These are phyloP conservation scores for Fulica atra DNA, from an alignment of 2,113 vertebrate species.

Conservation along the genomic window DNA sequence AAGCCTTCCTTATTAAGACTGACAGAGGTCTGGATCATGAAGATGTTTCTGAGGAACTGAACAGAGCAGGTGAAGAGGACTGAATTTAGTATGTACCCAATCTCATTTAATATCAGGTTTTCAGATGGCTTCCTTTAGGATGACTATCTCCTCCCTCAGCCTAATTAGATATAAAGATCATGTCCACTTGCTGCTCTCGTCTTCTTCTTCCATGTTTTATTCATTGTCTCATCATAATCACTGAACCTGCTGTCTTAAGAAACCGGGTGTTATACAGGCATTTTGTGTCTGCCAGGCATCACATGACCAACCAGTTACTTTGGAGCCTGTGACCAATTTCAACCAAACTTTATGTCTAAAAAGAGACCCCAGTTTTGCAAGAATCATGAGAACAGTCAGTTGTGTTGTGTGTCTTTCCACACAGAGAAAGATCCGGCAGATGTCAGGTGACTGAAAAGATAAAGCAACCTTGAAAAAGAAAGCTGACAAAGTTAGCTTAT, in stretches of 20 bases:
- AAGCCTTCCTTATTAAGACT: not conserved
- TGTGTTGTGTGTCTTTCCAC: not conserved
- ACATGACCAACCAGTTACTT: not conserved
- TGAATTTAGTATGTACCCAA: not conserved
- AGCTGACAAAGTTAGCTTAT: not conserved
- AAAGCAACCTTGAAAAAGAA: not conserved
- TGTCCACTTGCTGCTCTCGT: not conserved
- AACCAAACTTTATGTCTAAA: not conserved
- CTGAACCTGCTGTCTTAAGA: not conserved
- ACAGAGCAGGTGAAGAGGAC: not conserved
- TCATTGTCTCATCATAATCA: not conserved
- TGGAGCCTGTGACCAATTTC: not conserved
- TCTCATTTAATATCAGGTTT: not conserved
- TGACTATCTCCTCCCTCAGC: not conserved
- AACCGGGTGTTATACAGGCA: not conserved
- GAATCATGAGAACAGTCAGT: not conserved
- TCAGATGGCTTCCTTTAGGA: not conserved
- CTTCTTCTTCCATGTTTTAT: not conserved
- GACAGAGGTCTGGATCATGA: not conserved
- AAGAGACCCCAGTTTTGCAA: not conserved
- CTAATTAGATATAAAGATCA: not conserved
- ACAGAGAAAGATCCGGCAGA: not conserved
- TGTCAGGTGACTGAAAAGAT: not conserved
- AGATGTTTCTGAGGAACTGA: not conserved
- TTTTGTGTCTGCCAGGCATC: not conserved